Percentiles rank a stretch among this genome's conserved stretches.
Evolutionary conservation across 2,888 invertebrate genomes (phyloP).

Genomic region (Tetranychus truncatus): DNA sequence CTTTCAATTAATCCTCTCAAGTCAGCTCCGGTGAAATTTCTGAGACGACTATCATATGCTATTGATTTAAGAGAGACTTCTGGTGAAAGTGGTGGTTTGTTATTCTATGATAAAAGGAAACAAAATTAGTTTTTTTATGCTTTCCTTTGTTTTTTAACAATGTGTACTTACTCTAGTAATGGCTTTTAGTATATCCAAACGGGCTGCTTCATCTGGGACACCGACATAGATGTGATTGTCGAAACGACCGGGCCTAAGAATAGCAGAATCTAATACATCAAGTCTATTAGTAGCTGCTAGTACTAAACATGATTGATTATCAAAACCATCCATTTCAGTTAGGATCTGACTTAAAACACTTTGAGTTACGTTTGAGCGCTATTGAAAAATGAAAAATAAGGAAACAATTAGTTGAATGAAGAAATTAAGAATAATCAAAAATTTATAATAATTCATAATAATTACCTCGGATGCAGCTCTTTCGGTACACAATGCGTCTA

Average conservation of each 20-base stretch:
- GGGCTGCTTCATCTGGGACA: slow-evolving; percentile 56
- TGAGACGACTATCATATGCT: slow-evolving; percentile 45
- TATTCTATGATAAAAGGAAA: slow-evolving; percentile 3
- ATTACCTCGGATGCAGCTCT: slow-evolving; percentile 52
- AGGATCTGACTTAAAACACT: slow-evolving; percentile 86
- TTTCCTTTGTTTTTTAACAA: slow-evolving; percentile 21
- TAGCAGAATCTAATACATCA: slow-evolving; percentile 88
- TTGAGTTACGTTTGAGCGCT: slow-evolving; percentile 16
- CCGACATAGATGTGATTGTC: slow-evolving; percentile 79
- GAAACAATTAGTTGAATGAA: neutral
- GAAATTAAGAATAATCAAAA: neutral
- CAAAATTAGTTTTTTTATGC: slow-evolving; percentile 50
- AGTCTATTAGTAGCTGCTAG: slow-evolving; percentile 92
- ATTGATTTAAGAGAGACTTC: slow-evolving; percentile 56
- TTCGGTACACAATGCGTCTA: slow-evolving; percentile 84
- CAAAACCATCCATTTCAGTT: slow-evolving; percentile 96
- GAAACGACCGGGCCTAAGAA: slow-evolving; percentile 69
- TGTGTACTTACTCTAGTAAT: slow-evolving; percentile 40
- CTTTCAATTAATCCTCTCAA: slow-evolving; percentile 50
- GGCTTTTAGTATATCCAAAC: slow-evolving; percentile 68
- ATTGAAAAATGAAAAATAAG: slow-evolving; percentile 6
- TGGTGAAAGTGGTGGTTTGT: slow-evolving; percentile 48
- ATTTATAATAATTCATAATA: slow-evolving; percentile 1
- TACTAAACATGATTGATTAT: slow-evolving; percentile 74
- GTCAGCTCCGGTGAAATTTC: slow-evolving; percentile 84